Conservation (phyloP, 2,797 vertebrate species). For the Poeciliopsis paucimaculata region DNA sequence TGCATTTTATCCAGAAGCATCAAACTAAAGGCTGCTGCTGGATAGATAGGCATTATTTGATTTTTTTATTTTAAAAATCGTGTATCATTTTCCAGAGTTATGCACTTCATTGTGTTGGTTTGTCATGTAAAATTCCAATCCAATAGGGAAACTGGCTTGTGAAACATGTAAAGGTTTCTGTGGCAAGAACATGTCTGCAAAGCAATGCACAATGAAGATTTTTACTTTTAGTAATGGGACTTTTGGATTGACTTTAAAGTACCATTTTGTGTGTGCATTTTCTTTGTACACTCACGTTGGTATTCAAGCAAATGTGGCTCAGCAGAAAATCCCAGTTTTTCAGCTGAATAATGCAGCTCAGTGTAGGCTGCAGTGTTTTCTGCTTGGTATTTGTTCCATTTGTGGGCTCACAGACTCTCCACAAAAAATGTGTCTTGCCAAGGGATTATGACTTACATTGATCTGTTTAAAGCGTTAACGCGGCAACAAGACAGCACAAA, state of each 20-base stretch:
- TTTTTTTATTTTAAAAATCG: neutral
- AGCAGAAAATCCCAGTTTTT: slow-evolving; percentile 40
- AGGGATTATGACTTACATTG: slow-evolving; percentile 64
- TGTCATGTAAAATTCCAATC: neutral
- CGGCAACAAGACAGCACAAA: slow-evolving; percentile 55
- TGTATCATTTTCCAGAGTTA: neutral
- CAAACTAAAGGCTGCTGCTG: neutral
- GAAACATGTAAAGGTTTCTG: neutral
- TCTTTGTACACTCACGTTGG: neutral
- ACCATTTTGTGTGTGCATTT: slow-evolving; percentile 5
- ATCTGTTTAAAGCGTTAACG: slow-evolving; percentile 67
- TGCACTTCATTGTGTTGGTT: neutral
- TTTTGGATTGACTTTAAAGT: neutral
- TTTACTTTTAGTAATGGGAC: neutral
- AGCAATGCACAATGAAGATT: neutral
- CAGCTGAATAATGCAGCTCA: slow-evolving; percentile 43
- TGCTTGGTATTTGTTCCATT: slow-evolving; percentile 41
- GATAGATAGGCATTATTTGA: neutral
- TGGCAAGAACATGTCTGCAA: neutral
- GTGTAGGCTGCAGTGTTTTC: slow-evolving; percentile 36
- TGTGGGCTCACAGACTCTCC: slow-evolving; percentile 43
- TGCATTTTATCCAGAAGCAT: neutral
- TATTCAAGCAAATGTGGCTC: slow-evolving; percentile 29
- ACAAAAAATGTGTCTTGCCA: slow-evolving; percentile 51
- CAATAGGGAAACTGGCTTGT: neutral